A percentile compares a stretch with the other conserved stretches of the same genome.
These are phyloP conservation scores for Parnassius orleans DNA, from an alignment of 2,888 invertebrate genomes.

Conservation along the genomic window DNA sequence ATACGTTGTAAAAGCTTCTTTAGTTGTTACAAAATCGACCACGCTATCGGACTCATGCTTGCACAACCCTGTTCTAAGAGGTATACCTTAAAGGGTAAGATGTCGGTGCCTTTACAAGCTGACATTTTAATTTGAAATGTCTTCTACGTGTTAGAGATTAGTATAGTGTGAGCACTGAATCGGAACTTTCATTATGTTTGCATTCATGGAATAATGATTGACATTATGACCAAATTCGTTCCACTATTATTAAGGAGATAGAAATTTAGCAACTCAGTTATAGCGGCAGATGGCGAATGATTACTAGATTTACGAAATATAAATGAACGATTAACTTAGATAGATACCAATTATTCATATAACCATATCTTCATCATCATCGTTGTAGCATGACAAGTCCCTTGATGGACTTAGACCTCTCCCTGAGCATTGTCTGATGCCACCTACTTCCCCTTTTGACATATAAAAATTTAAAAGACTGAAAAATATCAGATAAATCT, in stretches of 20 bases:
- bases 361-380: no score
- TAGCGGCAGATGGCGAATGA: not conserved
- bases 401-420: no score
- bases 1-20: conserved; percentile 3
- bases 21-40: conserved; percentile 17
- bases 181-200: conserved; percentile 17
- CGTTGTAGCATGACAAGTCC: no score
- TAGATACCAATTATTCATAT: no score
- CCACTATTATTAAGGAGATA: conserved; percentile 10
- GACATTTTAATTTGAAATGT: conserved; percentile 34
- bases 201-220: conserved; percentile 19
- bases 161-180: conserved; percentile 14
- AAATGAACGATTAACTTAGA: no score
- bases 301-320: no score
- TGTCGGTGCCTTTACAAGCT: conserved; percentile 30
- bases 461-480: no score
- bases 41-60: conserved; percentile 19
- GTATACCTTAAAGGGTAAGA: conserved; percentile 28
- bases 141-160: conserved; percentile 28
- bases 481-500: no score
- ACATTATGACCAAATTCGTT: conserved; percentile 21
- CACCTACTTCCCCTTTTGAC: no score
- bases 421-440: no score
- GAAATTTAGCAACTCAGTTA: not conserved
- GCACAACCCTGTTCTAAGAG: conserved; percentile 13